Conservation (phyloP, 2,113 vertebrate genomes). For the Peromyscus leucopus region DNA sequence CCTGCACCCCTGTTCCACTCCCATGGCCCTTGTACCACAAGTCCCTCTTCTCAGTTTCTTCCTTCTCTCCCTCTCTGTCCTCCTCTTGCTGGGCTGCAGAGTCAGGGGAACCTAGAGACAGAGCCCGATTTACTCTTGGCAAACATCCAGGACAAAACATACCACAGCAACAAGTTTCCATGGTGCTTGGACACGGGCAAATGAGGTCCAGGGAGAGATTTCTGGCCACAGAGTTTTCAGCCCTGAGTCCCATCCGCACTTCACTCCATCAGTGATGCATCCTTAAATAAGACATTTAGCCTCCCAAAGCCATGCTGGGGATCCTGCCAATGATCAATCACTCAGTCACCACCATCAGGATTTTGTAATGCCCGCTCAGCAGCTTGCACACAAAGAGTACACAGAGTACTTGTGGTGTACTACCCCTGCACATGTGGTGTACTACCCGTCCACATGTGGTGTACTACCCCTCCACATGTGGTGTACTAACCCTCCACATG, state of each 20-base stretch:
- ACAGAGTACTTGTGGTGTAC: neutral
- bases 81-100: slow-evolving; percentile 20
- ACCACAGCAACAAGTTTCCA: slow-evolving; percentile 79
- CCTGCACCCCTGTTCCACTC: neutral
- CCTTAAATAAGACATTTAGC: neutral
- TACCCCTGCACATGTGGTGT: too few species aligned
- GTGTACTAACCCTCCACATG: too few species aligned
- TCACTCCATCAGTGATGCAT: neutral
- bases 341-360: neutral
- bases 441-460: too few species aligned
- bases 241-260: neutral
- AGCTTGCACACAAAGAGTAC: neutral
- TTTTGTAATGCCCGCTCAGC: neutral
- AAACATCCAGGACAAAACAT: slow-evolving; percentile 58
- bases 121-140: slow-evolving; percentile 69
- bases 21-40: neutral
- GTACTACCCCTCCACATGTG: too few species aligned
- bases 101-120: slow-evolving; percentile 62
- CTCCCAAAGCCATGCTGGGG: neutral
- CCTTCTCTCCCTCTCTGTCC: neutral
- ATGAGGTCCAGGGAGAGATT: neutral
- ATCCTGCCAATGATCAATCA: neutral
- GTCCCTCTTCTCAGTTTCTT: neutral
- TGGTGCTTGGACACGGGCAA: slow-evolving; percentile 73
- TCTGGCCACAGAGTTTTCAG: slow-evolving; percentile 22